Base-by-base conservation (phyloP, 2,888 invertebrate genomes). In the Tuta absoluta region DNA sequence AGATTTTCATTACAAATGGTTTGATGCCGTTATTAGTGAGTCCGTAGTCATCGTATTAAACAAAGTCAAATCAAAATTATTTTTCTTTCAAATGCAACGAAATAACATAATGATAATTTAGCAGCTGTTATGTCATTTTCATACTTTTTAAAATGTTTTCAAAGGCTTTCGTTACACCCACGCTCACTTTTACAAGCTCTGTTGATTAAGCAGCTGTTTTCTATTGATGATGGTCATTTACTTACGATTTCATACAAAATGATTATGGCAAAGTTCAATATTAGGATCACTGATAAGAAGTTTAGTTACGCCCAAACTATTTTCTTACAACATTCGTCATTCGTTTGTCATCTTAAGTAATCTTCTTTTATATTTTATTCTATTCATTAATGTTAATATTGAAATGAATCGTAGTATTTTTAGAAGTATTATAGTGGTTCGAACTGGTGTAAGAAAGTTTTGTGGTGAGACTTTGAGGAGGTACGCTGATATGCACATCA, bases 341-440 rank as follows among this genome's bases (percentile, higher is more conserved):
- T 56, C 23, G 56, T 24, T 56, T 56, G 28, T 56, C 56, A 17
- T 33, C 28, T 23, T 2, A 53, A 33, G 1, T 56, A 24, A 56
- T 17, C 33, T 33, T 56, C 17, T 33, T 28, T 28, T 24, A 28
- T n/a, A 28, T 56, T 56, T 8, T 12, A 53, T 53, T 53, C 3
- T 7, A 17, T 53, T 24, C n/a, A 24, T 53, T 53, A 53, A 53
- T 21, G 49, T 49, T 49, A 49, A 21, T 49, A 49, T 57, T 57
- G n/a, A 57, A 57, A 58, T 58, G 58, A 58, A 38, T 38, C 19
- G 21, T 28, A 56, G 23, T 58, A 38, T 38, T 58, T 58, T 58
- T 21, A 37, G 24, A 58, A 37, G 58, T 21, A 17, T 58, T 38
- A 17, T 38, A 21, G 17, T 38, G 11, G 2, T 38, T 38, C 37